These are phyloP conservation scores for Trematomus bernacchii DNA, from an alignment of 2,797 vertebrate genomes.

Conservation along the genomic window DNA sequence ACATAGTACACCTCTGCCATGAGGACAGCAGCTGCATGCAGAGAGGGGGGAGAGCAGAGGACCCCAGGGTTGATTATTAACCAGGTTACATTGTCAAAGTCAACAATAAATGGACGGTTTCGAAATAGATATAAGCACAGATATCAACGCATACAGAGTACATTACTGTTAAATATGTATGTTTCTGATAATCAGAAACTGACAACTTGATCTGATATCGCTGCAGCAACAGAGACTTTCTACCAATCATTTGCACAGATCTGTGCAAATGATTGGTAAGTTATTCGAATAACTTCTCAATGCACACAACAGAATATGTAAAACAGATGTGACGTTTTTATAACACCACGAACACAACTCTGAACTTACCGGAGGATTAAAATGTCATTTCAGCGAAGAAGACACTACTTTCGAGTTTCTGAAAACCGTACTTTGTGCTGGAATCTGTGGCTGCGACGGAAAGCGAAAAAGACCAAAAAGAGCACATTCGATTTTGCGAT, in stretches of 20 bases:
- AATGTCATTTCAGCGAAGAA: background rate
- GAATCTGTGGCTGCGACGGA: slow-evolving; percentile 53
- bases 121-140: background rate
- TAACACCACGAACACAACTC: accelerated
- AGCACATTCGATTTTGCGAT: slow-evolving; percentile 21
- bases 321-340: accelerated
- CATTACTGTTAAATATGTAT: background rate
- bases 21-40: background rate
- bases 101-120: background rate
- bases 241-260: background rate
- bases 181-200: background rate
- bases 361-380: slow-evolving; percentile 23
- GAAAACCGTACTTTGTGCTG: slow-evolving; percentile 42
- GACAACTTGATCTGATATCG: background rate
- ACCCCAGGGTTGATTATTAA: slow-evolving; percentile 27
- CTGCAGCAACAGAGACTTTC: background rate
- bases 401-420: slow-evolving; percentile 12
- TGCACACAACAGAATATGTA: accelerated
- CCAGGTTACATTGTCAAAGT: background rate
- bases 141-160: background rate
- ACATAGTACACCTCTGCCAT: slow-evolving; percentile 87
- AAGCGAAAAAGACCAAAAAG: slow-evolving; percentile 66
- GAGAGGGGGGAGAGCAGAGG: too few species aligned
- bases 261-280: too few species aligned
- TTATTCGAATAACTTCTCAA: background rate